Conservation (phyloP, 2,888 invertebrate genomes). For the Ophioninae sp. region DNA sequence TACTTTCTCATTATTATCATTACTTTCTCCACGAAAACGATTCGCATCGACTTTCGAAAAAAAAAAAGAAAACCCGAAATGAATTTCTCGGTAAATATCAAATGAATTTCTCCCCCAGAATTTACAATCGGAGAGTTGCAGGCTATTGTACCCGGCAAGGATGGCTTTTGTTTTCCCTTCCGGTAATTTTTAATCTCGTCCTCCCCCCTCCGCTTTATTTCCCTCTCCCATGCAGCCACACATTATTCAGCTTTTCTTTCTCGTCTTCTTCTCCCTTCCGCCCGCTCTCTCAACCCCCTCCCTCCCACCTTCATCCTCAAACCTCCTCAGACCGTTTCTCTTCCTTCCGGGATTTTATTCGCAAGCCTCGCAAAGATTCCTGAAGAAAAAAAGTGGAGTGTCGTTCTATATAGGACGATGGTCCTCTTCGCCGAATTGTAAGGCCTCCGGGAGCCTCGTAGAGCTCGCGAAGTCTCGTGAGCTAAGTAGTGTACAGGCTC, state of each 20-base stretch:
- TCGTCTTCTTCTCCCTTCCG: slow-evolving; percentile 39
- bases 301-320: slow-evolving; percentile 5
- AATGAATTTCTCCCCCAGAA: slow-evolving; percentile 19
- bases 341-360: slow-evolving; percentile 55
- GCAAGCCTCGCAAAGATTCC: slow-evolving; percentile 51
- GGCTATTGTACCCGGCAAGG: slow-evolving; percentile 33
- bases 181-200: slow-evolving; percentile 44
- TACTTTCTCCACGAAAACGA: not conserved
- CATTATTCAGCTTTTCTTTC: slow-evolving; percentile 29
- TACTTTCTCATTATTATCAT: not conserved
- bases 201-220: not conserved
- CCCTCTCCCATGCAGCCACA: too few species aligned
- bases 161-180: slow-evolving; percentile 44
- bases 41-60: not conserved
- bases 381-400: slow-evolving; percentile 63
- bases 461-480: slow-evolving; percentile 49
- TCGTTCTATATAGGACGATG: slow-evolving; percentile 49
- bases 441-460: slow-evolving; percentile 60
- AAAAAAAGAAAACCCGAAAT: slow-evolving; percentile 13
- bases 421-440: slow-evolving; percentile 66
- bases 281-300: not conserved
- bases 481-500: slow-evolving; percentile 57
- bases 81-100: slow-evolving; percentile 26
- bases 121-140: slow-evolving; percentile 28
- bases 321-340: slow-evolving; percentile 4